phyloP scores from a whole-genome alignment of 2,888 invertebrate species.

The Pharmacophagus antenor region DNA sequence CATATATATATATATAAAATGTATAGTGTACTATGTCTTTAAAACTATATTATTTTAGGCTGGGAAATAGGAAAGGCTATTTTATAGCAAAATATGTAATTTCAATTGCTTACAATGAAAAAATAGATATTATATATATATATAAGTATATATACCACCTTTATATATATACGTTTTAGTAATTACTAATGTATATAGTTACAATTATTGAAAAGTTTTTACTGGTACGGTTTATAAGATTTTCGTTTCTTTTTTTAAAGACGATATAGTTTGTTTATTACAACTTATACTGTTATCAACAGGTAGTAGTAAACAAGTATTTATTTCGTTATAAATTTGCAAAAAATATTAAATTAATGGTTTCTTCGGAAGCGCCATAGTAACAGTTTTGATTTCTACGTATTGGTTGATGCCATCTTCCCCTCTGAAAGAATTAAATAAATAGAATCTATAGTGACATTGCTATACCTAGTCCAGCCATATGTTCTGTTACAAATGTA shows the following conservation, averaged over 20 bases:
- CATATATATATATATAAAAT: too few species aligned
- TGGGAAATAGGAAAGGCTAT: neutral
- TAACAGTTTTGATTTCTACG: constrained; percentile 88
- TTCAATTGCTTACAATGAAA: neutral
- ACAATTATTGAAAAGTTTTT: neutral
- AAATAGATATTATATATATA: neutral
- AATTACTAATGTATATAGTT: too few species aligned
- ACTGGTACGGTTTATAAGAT: neutral
- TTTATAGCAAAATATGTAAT: neutral
- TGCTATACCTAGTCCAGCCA: too few species aligned
- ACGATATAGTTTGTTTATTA: neutral
- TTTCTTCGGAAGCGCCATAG: constrained; percentile 82
- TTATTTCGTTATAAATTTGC: neutral
- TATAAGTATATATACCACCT: neutral
- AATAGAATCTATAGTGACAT: neutral
- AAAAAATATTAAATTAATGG: constrained; percentile 51
- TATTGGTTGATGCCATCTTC: constrained; percentile 89
- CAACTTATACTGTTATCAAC: neutral
- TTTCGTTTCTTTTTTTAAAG: neutral
- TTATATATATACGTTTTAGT: neutral
- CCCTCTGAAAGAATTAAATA: constrained; percentile 78
- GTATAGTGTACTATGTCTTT: neutral
- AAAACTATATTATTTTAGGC: neutral
- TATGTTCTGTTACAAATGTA: too few species aligned
- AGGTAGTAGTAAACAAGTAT: neutral